Base-by-base conservation (phyloP, 2,797 vertebrate species). In the Botia almorhae region DNA sequence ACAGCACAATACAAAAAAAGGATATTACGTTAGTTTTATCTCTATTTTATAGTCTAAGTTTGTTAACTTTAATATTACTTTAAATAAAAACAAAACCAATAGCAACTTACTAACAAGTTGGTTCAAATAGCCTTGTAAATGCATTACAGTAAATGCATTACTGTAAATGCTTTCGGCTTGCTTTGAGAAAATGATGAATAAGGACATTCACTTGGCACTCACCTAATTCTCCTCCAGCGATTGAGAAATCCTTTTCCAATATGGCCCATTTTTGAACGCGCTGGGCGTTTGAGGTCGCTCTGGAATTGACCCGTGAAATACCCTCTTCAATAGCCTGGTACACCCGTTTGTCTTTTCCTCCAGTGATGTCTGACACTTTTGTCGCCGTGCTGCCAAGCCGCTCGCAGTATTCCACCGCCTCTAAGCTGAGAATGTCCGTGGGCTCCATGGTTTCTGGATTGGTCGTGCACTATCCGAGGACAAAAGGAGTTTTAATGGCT, bases 171-270 rank as follows among this genome's bases (percentile, higher is more conserved):
- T 33, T 39, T 39, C 36, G 3, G 36, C 36, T 39, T 39, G 16
- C 19, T 55, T 53, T 53, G 16, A 53, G 17, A 3, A 19, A 39
- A 4, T 39, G 4, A 39, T 39, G 36, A 5, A 2, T 21, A 5
- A 56, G 55, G 10, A 23, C 16, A 19, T 29, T n/a, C 12, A 68
- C 33, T 50, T 10, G 0, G 19, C 26, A 73, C 93, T 89, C 91
- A 96, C 96, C 96, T 69, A 96, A 78, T 86, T 97, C 96, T 89
- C 96, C 96, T 13, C 96, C 95, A 0, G 91, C 87, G 84, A 97
- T 92, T 55, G 96, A 97, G 79, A 97, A 98, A 84, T 97, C 96
- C 78, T 91, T 93, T 63, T 82, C 85, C 11, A 98, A 89, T 73
- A 97, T 73, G 10, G 74, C 91, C 95, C 96, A 97, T 86, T 97